phyloP scores from a whole-genome alignment of 2,888 invertebrate species.

The Polymixis lichenea region DNA sequence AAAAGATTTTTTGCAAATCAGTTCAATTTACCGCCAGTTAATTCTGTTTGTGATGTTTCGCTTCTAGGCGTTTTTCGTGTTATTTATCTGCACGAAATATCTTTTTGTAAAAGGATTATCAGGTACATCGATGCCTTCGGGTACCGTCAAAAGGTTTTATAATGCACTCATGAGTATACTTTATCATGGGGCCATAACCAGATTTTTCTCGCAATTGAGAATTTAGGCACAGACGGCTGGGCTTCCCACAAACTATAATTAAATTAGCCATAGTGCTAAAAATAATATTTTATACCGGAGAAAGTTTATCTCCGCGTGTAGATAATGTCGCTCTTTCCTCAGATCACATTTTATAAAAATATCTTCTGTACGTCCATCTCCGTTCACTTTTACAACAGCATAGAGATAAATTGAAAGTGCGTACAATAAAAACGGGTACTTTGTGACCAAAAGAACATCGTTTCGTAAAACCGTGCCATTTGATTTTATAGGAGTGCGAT shows the following conservation, averaged over 20 bases:
- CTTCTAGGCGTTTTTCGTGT: background rate
- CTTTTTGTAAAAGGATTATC: background rate
- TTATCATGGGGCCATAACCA: background rate
- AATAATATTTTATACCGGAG: background rate
- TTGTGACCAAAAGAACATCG: slow-evolving; percentile 46
- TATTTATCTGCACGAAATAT: background rate
- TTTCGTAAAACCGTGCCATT: slow-evolving; percentile 48
- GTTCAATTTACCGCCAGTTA: background rate
- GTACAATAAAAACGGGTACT: slow-evolving; percentile 56
- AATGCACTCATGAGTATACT: background rate
- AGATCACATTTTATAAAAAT: slow-evolving; percentile 16
- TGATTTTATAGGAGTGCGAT: slow-evolving; percentile 51
- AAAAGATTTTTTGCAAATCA: slow-evolving; percentile 7
- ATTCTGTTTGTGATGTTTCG: background rate
- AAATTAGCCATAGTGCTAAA: no score
- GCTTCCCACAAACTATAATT: background rate
- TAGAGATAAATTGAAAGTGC: slow-evolving; percentile 57
- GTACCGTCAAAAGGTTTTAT: slow-evolving; percentile 10
- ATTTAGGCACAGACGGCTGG: background rate
- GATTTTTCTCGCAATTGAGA: background rate
- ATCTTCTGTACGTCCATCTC: slow-evolving; percentile 3
- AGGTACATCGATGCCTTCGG: background rate
- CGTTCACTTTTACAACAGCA: slow-evolving; percentile 28
- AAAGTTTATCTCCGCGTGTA: no score
- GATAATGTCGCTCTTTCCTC: background rate